Percentiles rank a stretch among this genome's conserved stretches.
Evolutionary conservation across 2,113 vertebrate species (phyloP).

Genomic region (Python bivittatus): DNA sequence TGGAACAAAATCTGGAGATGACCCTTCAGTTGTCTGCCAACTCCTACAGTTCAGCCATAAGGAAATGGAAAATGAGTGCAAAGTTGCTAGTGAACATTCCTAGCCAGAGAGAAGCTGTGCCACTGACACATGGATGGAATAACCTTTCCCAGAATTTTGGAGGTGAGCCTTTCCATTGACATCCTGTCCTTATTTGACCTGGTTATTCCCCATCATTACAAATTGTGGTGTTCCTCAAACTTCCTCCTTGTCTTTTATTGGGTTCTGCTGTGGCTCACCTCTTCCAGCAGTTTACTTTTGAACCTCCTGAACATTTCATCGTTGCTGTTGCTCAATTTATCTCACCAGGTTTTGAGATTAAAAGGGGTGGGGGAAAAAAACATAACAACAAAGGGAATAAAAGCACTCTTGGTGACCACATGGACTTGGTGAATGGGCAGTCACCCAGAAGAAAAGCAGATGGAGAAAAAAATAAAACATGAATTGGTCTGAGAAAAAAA

Average conservation of each 20-base stretch:
- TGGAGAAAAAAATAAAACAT: background rate
- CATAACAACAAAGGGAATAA: conserved; percentile 57
- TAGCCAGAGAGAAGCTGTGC: conserved; percentile 6
- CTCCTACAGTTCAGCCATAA: background rate
- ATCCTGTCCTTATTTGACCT: conserved; percentile 66
- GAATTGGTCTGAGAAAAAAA: conserved; percentile 13
- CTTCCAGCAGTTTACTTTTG: conserved; percentile 68
- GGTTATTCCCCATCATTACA: conserved; percentile 67
- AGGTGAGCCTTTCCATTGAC: conserved; percentile 67
- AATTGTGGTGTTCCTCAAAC: conserved; percentile 66
- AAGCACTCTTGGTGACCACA: conserved; percentile 36
- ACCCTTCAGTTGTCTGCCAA: background rate
- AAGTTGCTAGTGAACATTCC: conserved; percentile 45
- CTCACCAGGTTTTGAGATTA: conserved; percentile 67
- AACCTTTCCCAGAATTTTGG: conserved; percentile 61
- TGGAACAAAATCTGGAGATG: no score
- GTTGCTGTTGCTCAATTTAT: conserved; percentile 55
- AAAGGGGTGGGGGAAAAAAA: conserved; percentile 48
- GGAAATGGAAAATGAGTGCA: conserved; percentile 48
- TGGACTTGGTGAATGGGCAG: conserved; percentile 41
- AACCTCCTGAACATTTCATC: conserved; percentile 68
- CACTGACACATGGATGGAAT: conserved; percentile 47
- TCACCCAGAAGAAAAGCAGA: conserved; percentile 59
- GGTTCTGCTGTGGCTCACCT: conserved; percentile 72
- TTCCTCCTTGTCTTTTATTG: conserved; percentile 71